These are phyloP conservation scores for Chymomyza procnemis DNA, from an alignment of 2,888 invertebrate genomes.

Conservation along the genomic window DNA sequence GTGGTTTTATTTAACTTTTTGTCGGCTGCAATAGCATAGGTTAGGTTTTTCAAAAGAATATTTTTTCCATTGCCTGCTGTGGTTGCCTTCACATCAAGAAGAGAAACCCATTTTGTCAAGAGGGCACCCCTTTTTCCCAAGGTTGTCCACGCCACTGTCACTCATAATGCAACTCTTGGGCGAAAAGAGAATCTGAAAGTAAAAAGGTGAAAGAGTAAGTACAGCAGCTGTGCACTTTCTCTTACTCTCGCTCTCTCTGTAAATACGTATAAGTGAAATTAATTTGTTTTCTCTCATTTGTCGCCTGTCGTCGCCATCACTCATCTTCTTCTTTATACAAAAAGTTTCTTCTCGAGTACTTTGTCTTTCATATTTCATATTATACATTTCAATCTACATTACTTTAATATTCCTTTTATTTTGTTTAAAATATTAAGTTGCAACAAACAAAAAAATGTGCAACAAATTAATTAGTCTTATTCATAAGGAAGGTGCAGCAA, in stretches of 20 bases:
- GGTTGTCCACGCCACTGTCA: neutral
- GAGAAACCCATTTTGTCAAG: no score
- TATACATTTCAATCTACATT: neutral
- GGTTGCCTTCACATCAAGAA: no score
- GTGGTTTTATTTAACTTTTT: no score
- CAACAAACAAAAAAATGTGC: conserved; percentile 24
- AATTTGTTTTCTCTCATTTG: conserved; percentile 52
- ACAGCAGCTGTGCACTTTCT: neutral
- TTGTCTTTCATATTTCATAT: neutral
- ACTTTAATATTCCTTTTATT: conserved; percentile 33
- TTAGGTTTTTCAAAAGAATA: no score
- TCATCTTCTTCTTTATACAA: neutral
- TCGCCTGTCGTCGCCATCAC: conserved; percentile 5
- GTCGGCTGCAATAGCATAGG: no score
- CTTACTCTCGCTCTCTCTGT: conserved; percentile 6
- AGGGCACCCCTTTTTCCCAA: no score
- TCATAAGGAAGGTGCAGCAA: neutral
- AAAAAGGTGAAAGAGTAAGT: neutral
- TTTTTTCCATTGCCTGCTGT: no score
- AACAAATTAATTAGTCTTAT: conserved; percentile 48
- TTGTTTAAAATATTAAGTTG: conserved; percentile 20
- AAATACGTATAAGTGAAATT: conserved; percentile 44
- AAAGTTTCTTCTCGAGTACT: neutral
- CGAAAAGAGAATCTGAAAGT: neutral
- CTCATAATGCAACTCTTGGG: neutral